These are phyloP conservation scores for Anodontia alba DNA, from an alignment of 2,888 invertebrate genomes.

Conservation along the genomic window DNA sequence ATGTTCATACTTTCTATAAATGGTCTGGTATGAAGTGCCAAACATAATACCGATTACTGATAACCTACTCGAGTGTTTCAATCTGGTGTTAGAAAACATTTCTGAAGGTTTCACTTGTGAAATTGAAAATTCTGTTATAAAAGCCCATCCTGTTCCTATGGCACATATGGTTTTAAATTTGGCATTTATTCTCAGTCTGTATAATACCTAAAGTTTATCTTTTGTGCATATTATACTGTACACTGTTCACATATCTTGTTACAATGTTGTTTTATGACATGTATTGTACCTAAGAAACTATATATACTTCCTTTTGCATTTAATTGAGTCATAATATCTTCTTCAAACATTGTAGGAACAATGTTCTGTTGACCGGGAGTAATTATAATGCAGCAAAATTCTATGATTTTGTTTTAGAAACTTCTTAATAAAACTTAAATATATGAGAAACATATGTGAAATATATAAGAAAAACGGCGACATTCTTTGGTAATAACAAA, in stretches of 20 bases:
- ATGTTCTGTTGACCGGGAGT: neutral
- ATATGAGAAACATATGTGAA: too few relatives aligned
- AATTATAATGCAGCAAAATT: conserved; percentile 3
- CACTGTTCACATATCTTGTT: neutral
- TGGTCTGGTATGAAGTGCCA: neutral
- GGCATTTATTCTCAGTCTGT: neutral
- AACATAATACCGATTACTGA: neutral
- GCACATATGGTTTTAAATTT: neutral
- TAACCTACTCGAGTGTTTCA: neutral
- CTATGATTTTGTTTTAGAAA: neutral
- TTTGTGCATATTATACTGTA: neutral
- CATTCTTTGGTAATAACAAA: too few relatives aligned
- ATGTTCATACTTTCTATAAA: neutral
- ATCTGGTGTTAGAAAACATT: neutral
- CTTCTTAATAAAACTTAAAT: neutral
- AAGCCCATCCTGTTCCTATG: neutral
- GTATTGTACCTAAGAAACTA: neutral
- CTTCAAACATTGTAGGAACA: conserved; percentile 7
- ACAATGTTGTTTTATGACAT: neutral
- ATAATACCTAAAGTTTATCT: neutral
- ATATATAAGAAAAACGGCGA: too few relatives aligned
- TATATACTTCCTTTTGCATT: neutral
- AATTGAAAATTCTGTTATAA: too few relatives aligned
- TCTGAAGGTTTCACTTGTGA: too few relatives aligned
- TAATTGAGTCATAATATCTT: neutral